Percentiles rank a stretch among this genome's conserved stretches.
Conservation (phyloP, 2,888 invertebrate species). For the Leptinotarsa tumamoca region DNA sequence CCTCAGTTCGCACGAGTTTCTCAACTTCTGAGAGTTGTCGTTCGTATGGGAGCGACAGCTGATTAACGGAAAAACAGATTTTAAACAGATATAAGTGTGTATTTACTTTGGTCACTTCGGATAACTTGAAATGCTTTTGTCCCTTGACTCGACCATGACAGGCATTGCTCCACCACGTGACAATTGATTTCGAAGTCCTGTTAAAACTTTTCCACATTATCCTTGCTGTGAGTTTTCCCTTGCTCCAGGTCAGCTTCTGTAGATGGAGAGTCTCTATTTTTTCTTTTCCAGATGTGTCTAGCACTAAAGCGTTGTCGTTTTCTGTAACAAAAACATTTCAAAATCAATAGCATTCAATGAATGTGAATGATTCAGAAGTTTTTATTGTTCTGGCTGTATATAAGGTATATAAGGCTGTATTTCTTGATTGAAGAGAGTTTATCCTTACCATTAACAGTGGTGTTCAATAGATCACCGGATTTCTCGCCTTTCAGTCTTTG, state of each 20-base stretch:
- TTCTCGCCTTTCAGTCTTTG: constrained; percentile 78
- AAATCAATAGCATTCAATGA: not conserved
- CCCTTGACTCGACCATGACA: constrained; percentile 65
- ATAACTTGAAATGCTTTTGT: constrained; percentile 65
- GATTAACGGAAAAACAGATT: too few relatives aligned
- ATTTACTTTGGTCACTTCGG: constrained; percentile 71
- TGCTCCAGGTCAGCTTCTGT: constrained; percentile 61
- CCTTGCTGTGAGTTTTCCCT: constrained; percentile 60
- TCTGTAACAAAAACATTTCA: constrained; percentile 20
- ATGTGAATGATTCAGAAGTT: not conserved
- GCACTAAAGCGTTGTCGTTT: constrained; percentile 30
- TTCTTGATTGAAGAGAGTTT: too few relatives aligned
- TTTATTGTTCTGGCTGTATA: too few relatives aligned
- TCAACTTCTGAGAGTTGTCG: too few relatives aligned
- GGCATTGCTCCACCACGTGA: constrained; percentile 63
- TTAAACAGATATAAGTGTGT: too few relatives aligned
- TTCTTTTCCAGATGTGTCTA: constrained; percentile 28
- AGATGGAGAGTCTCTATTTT: constrained; percentile 61
- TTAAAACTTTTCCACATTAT: constrained; percentile 60
- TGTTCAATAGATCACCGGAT: constrained; percentile 78
- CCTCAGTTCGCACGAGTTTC: too few relatives aligned
- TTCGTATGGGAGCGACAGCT: too few relatives aligned
- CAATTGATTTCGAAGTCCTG: constrained; percentile 55
- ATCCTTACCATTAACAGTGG: constrained; percentile 68
- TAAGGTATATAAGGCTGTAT: too few relatives aligned